Base-by-base conservation (phyloP, 2,888 invertebrate genomes). In the Latrodectus elegans region DNA sequence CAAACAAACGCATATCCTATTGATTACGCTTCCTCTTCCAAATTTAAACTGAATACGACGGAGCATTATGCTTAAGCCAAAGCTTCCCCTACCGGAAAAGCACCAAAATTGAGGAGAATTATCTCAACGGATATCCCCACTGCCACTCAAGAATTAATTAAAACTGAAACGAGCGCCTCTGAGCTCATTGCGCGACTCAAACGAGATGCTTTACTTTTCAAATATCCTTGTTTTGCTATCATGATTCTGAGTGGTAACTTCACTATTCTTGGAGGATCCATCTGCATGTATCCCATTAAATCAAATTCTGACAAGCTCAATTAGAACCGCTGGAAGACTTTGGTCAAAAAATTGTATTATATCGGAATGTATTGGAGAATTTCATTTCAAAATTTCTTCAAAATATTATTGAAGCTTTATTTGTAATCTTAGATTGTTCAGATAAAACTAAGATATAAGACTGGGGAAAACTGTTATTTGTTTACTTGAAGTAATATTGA, bases 111-210 rank as follows among this genome's bases (percentile, higher is more conserved):
- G 14, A 11, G 60, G 60, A 11, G 6, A 8, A 60, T 60, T 15
- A 60, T 60, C 60, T 15, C 12, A 6, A 8, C 60, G 14, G 60
- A n/a, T 15, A 15, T 60, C n/a, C n/a, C 60, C n/a, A n/a, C 60
- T 60, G 60, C 60, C 60, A 60, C 60, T 60, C 60, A 60, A 60
- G 60, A 60, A 60, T 60, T 60, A 60, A 60, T 60, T 60, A 60
- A 60, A 60, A 60, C 60, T 60, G 60, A 60, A 60, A 60, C 60
- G 60, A 60, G 60, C 10, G 60, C 10, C n/a, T 60, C n/a, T 12
- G 60, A 11, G 60, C 6, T 60, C 60, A 60, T 60, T 60, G 60
- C n/a, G 10, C n/a, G 60, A 8, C 60, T 60, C n/a, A 60, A 60
- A 60, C n/a, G 60, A 60, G 11, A 12, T 60, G 8, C 60, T 60